Evolutionary conservation across 2,113 vertebrate species (phyloP).

Genomic region (Passer montanus): DNA sequence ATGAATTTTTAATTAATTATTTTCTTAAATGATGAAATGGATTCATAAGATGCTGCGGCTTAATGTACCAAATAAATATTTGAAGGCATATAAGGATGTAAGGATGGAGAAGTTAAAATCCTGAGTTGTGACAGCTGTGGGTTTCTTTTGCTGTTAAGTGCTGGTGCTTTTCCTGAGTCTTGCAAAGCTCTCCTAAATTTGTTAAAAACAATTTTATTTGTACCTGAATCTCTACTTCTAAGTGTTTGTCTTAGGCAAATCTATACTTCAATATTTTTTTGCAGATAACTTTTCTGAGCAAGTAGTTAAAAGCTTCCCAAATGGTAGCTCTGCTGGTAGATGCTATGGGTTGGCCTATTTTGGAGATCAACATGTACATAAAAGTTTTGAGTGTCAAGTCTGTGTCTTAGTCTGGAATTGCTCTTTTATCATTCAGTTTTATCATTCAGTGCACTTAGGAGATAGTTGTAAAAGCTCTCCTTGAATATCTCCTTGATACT

Average conservation of each 20-base stretch:
- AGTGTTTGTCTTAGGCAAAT: background rate
- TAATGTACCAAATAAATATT: background rate
- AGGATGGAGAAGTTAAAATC: background rate
- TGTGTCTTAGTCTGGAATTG: background rate
- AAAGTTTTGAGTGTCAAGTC: conserved; percentile 86
- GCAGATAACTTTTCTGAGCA: conserved; percentile 82
- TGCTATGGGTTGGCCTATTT: conserved; percentile 83
- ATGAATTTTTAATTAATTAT: background rate
- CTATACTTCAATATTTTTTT: background rate
- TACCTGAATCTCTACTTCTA: background rate
- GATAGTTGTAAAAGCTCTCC: background rate
- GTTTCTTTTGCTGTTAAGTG: background rate
- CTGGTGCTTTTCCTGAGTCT: background rate
- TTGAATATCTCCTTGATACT: background rate
- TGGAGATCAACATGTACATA: conserved; percentile 75
- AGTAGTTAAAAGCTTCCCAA: conserved; percentile 81
- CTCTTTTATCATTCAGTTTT: background rate
- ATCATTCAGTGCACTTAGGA: background rate
- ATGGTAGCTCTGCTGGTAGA: conserved; percentile 78
- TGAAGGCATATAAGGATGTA: background rate
- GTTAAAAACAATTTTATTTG: background rate
- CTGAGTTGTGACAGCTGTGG: background rate
- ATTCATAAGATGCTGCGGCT: background rate
- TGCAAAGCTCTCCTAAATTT: background rate
- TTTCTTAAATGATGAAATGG: background rate